Evolutionary conservation across 2,888 invertebrate genomes (phyloP), one percentile per base, ranked within the genome.

Genomic region (Andricus curvator): DNA sequence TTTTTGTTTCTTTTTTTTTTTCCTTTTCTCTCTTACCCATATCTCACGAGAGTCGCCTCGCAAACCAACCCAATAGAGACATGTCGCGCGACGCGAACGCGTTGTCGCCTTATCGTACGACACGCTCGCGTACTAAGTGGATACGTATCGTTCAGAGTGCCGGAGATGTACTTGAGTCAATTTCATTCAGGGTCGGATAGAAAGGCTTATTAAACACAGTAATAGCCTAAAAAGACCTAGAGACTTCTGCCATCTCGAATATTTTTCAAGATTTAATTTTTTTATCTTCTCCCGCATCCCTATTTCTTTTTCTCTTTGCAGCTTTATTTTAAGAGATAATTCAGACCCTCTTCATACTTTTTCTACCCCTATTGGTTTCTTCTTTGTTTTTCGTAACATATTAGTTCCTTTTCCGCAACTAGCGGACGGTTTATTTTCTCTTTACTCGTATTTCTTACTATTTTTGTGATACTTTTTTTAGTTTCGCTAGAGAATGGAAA

Each of bases 121-220:
- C 78, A 78, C 78, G 78, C 51, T 78, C 67, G 48, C 64, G 41
- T 68, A 68, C 68, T 68, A 68, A 68, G 68, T 68, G 68, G 68
- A 68, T 44, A 68, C 44, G 44, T 68, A 67, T 68, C 25, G 44
- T 25, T 22, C 25, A 37, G 41, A 68, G 68, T 44, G 8, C 44
- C 13, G 51, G 51, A 70, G 51, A 70, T 70, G 70, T 70, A 51
- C 70, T 70, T 29, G 51, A 68, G 70, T 70, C 70, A 70, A 56
- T 74, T 74, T 74, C 74, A 29, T 56, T 25, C 74, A 33, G 29
- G 56, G 56, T 13, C 56, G 29, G n/a, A 56, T 29, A 11, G n/a
- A 33, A 70, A 56, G 51, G 56, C 33, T 74, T 56, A 74, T 74
- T 56, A 37, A 74, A 74, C 56, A 56, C 20, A 22, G 4, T 11